Conservation (phyloP, 2,888 invertebrate genomes). For the Kryphioiulus occultus region DNA sequence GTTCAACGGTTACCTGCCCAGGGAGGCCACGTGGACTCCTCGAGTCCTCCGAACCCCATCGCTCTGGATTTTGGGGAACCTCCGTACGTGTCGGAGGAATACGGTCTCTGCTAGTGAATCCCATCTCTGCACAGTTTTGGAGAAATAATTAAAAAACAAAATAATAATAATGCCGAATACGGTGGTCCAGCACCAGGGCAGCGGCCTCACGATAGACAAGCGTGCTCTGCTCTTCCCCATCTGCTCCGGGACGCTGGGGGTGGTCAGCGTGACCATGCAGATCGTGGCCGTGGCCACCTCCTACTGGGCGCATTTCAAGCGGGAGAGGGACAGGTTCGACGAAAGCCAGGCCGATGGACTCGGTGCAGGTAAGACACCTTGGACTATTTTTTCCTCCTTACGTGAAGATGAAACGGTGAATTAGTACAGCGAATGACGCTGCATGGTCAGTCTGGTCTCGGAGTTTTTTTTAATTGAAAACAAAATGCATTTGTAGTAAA, state of each 20-base stretch:
- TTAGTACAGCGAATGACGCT: too few relatives aligned
- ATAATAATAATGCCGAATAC: not conserved
- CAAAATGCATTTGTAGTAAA: too few relatives aligned
- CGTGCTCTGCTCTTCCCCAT: slow-evolving; percentile 47
- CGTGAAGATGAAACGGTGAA: too few relatives aligned
- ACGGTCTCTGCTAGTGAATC: not conserved
- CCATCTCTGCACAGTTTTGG: not conserved
- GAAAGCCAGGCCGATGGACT: not conserved
- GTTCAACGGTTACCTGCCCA: not conserved
- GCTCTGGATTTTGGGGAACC: not conserved
- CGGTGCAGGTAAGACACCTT: not conserved
- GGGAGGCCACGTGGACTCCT: not conserved
- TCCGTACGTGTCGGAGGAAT: not conserved
- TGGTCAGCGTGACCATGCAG: slow-evolving; percentile 46
- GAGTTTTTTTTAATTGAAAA: too few relatives aligned
- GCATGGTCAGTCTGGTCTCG: too few relatives aligned
- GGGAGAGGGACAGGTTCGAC: slow-evolving; percentile 37
- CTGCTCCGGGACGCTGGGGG: slow-evolving; percentile 45
- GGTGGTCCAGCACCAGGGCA: not conserved
- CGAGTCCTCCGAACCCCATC: not conserved
- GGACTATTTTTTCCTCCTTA: too few relatives aligned
- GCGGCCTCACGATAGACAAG: slow-evolving; percentile 31
- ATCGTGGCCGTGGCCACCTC: slow-evolving; percentile 51
- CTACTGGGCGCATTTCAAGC: slow-evolving; percentile 51
- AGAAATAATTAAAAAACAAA: not conserved